phyloP scores from a whole-genome alignment of 2,113 vertebrate genomes.

The Phrynosoma blainvillii region DNA sequence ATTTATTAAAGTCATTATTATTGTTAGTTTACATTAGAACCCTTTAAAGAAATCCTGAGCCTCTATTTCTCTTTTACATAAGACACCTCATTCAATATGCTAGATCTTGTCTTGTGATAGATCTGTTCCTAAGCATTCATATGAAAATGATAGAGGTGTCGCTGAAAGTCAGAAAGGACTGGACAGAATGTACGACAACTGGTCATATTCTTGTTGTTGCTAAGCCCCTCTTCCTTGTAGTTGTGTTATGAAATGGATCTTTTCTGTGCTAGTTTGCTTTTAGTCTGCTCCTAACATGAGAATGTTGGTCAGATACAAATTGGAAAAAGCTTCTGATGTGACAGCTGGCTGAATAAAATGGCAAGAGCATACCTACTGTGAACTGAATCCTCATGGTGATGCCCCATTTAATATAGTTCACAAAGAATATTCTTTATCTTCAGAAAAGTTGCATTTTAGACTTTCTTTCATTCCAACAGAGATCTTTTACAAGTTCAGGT shows the following conservation, averaged over 20 bases:
- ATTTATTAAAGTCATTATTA: no score
- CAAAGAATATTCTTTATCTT: neutral
- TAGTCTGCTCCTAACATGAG: neutral
- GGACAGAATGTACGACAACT: neutral
- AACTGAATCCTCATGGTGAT: conserved; percentile 35
- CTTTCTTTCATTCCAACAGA: conserved; percentile 32
- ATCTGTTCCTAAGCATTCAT: neutral
- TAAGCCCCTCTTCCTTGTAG: neutral
- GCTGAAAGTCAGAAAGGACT: neutral
- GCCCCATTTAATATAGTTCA: conserved; percentile 28
- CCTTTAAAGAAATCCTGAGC: neutral
- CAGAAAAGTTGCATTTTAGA: conserved; percentile 13
- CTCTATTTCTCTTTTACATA: no score
- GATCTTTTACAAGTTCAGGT: conserved; percentile 9
- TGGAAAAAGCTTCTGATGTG: conserved; percentile 35
- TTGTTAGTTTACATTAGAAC: neutral
- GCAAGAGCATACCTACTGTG: conserved; percentile 25
- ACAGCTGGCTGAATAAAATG: conserved; percentile 32
- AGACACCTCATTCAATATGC: no score
- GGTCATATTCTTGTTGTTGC: neutral
- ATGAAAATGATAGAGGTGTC: neutral
- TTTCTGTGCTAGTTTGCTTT: neutral
- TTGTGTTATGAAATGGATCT: neutral
- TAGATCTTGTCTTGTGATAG: neutral
- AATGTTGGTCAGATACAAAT: conserved; percentile 8